Base-by-base conservation (phyloP, 2,113 vertebrate species). In the Hypanus sabinus region DNA sequence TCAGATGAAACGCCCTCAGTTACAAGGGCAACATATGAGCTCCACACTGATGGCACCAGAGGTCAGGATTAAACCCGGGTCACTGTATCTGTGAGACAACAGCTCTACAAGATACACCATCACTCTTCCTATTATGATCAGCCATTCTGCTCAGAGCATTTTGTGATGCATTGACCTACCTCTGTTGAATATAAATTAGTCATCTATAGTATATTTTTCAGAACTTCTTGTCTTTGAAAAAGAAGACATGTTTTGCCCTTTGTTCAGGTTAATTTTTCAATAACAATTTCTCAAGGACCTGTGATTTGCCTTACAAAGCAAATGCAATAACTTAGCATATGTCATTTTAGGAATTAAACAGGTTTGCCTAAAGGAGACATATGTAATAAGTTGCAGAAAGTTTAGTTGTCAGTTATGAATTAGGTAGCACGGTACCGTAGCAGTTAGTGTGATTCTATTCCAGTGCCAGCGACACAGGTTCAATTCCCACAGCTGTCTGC, bases 341-440 rank as follows among this genome's bases (percentile, higher is more conserved):
- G 65, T 91, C 1, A 91, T 36, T 91, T 91, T 68, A 91, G n/a
- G 62, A 91, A 68, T 36, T 30, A 91, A 68, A 36, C 62, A 33
- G 87, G 60, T n/a, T 65, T 91, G 62, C 62, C 68, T 9, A 91
- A 90, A n/a, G 9, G 18, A 36, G 8, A 22, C 30, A n/a, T 91
- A 68, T 36, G 27, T 36, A 68, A 91, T 62, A 65, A 33, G n/a
- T 65, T 91, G 65, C 60, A 68, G 27, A 30, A 14, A 68, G 62
- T 68, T 91, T 10, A 68, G 62, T n/a, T 91, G 87, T 65, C 62
- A 91, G 55, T 68, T 91, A n/a, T 33, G 14, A 91, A 91, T 46
- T 46, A 46, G 46, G 46, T 3, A 46, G 46, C 46, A 46, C 46
- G 46, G 46, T 46, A 46, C 46, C 4, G 46, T 46, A 46, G 46